phyloP scores from a whole-genome alignment of 2,113 vertebrate species.

The Arvicanthis niloticus region DNA sequence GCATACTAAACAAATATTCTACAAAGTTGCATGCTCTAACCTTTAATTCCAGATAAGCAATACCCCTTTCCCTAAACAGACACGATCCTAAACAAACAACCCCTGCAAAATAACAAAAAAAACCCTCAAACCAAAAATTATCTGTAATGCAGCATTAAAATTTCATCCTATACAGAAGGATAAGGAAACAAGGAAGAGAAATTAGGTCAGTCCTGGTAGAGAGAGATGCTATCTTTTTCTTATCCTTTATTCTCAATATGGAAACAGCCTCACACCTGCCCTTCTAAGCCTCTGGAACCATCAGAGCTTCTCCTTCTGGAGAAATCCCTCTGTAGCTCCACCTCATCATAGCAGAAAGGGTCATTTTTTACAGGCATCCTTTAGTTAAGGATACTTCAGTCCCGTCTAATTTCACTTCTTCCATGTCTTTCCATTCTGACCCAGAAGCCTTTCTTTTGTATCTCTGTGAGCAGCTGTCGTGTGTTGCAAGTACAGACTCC shows the following conservation, averaged over 20 bases:
- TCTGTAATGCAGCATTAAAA: background rate
- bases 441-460: background rate
- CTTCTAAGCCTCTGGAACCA: background rate
- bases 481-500: background rate
- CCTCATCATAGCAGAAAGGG: background rate
- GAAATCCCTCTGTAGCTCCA: background rate
- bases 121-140: background rate
- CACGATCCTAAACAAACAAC: background rate
- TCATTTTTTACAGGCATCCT: background rate
- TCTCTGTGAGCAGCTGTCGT: background rate
- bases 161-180: background rate
- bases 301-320: background rate
- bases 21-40: background rate
- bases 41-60: background rate
- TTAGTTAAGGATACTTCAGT: background rate
- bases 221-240: background rate
- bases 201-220: background rate
- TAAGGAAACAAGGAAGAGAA: background rate
- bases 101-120: background rate
- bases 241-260: background rate
- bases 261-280: background rate
- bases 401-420: background rate
- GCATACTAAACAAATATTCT: background rate
- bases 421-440: background rate
- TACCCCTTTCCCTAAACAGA: background rate